Percentiles rank a stretch among this genome's conserved stretches.
Evolutionary conservation across 2,113 vertebrate species (phyloP).

Genomic region (Psilopsiagon aurifrons): DNA sequence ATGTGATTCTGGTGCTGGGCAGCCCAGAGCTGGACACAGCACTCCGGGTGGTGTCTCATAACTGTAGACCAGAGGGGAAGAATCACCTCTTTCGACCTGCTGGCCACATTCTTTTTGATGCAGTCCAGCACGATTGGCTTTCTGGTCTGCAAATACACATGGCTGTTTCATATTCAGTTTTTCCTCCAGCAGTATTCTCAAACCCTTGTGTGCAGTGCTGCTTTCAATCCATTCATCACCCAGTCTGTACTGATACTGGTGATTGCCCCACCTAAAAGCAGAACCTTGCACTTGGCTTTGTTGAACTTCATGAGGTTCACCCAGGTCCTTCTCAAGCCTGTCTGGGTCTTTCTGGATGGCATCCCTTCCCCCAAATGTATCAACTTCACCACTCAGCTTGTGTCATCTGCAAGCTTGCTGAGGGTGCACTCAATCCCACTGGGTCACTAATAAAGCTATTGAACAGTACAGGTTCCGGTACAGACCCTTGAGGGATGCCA

Average conservation of each 20-base stretch:
- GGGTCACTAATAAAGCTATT: background rate
- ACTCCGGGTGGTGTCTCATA: background rate
- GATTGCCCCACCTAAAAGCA: background rate
- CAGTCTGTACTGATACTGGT: background rate
- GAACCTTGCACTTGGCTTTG: background rate
- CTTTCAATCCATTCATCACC: background rate
- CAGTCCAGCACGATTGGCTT: fast-evolving
- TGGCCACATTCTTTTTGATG: background rate
- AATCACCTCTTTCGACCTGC: background rate
- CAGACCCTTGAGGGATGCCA: background rate
- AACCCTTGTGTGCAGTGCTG: background rate
- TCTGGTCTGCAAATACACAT: background rate
- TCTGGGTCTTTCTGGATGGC: background rate
- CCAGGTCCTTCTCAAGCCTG: background rate
- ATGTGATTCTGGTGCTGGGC: background rate
- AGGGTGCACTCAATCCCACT: background rate
- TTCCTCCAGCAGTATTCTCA: background rate
- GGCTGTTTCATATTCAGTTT: background rate
- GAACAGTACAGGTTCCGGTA: background rate
- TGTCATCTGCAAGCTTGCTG: background rate
- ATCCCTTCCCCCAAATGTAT: background rate
- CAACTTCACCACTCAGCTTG: background rate
- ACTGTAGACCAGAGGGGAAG: fast-evolving
- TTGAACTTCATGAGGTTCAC: background rate
- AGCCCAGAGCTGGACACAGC: fast-evolving